Percentiles rank a stretch among this genome's conserved stretches.
Conservation (phyloP, 2,113 vertebrate species). For the Coptodon rendalli region DNA sequence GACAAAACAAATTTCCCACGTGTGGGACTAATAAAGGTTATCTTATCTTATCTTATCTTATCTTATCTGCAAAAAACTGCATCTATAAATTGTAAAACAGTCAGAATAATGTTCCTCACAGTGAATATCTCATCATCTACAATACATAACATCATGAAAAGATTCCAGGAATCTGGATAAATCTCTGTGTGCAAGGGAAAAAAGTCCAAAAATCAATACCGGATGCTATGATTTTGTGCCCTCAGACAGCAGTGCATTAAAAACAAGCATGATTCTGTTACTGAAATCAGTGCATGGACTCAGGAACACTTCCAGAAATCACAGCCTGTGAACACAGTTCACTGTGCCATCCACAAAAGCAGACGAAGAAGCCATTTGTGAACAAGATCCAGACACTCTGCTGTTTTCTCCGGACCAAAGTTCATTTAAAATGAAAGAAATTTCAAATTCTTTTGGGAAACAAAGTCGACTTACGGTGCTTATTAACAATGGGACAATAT, state of each 20-base stretch:
- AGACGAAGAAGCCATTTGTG: not conserved
- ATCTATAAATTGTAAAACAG: not conserved
- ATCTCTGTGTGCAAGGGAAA: not conserved
- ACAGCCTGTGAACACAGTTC: not conserved
- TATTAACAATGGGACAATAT: not conserved
- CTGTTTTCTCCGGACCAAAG: not conserved
- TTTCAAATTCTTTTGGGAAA: not conserved
- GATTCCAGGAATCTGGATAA: not conserved
- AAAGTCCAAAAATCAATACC: not conserved
- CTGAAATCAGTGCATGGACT: not conserved
- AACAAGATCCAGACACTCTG: not conserved
- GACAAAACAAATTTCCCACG: no score
- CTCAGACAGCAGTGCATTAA: not conserved
- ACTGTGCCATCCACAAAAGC: not conserved
- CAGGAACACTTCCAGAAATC: not conserved
- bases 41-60: no score
- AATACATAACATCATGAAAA: not conserved
- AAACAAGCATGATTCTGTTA: not conserved
- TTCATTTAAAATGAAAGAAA: not conserved
- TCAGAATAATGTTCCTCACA: not conserved
- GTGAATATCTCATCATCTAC: not conserved
- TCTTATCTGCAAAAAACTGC: not conserved
- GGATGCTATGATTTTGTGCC: not conserved
- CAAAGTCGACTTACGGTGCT: not conserved
- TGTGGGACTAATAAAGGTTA: no score